phyloP scores from a whole-genome alignment of 2,888 invertebrate species.

The Cheilosia soror region DNA sequence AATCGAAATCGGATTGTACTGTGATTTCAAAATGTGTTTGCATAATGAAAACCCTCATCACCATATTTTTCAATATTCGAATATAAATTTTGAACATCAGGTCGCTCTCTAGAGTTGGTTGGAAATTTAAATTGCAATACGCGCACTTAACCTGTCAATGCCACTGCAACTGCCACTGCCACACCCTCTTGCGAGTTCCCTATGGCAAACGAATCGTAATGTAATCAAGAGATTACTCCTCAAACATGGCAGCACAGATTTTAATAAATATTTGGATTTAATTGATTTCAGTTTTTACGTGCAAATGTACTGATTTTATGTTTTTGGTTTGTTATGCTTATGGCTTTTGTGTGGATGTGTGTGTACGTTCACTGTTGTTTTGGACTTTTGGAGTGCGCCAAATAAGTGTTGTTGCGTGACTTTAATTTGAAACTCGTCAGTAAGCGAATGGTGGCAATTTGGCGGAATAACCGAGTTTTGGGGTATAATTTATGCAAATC shows the following conservation, averaged over 20 bases:
- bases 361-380: not conserved
- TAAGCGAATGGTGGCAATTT: slow-evolving; percentile 50
- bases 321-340: not conserved
- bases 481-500: slow-evolving; percentile 63
- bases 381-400: slow-evolving; percentile 6
- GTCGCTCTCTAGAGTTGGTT: not conserved
- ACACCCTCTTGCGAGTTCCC: not conserved
- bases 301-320: slow-evolving; percentile 1
- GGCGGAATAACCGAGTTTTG: slow-evolving; percentile 54
- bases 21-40: slow-evolving; percentile 56
- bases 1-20: slow-evolving; percentile 34
- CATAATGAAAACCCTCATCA: slow-evolving; percentile 1
- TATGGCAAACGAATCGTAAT: slow-evolving; percentile 49
- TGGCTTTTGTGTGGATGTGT: not conserved
- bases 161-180: not conserved
- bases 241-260: slow-evolving; percentile 44
- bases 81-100: slow-evolving; percentile 13
- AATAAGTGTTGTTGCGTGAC: slow-evolving; percentile 14
- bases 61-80: slow-evolving; percentile 1
- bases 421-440: slow-evolving; percentile 46
- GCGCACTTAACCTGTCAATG: slow-evolving; percentile 20
- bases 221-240: slow-evolving; percentile 67
- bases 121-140: slow-evolving; percentile 39
- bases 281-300: slow-evolving; percentile 53
- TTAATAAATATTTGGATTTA: slow-evolving; percentile 69